Evolutionary conservation across 2,888 invertebrate genomes (phyloP), one percentile per base, ranked within the genome.

Genomic region (Serripes groenlandicus): DNA sequence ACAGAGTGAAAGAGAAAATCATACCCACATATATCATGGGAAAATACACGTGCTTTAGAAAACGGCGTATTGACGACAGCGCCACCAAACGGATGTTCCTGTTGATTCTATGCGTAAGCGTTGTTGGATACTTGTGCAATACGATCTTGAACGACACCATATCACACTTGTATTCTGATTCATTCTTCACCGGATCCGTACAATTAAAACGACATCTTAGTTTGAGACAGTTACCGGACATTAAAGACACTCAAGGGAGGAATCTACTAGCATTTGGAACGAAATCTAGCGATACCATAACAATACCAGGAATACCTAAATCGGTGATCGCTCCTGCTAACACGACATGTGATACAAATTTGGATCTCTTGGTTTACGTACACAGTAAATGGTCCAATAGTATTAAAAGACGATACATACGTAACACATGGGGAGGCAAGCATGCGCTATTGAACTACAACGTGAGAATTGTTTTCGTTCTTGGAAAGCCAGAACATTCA

Each of bases 341-440:
- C 23, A 42, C 35, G 28, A 42, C 56, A 37, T 85, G 85, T 64
- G 69, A 52, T 15, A 74, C 64, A 2, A 49, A 64, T 3, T 60
- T 88, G 2, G 85, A 88, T 66, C 71, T 90, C 5, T 70, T 90
- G 11, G 81, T 89, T 18, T 91, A 90, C 71, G 78, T 89, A 23
- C 89, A 90, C n/a, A 90, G 89, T 78, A 72, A 71, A 0, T 85
- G 86, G 81, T 75, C 64, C 32, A 86, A 90, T 73, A 79, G 83
- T 32, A 74, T 77, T 56, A 79, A 76, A 15, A 73, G 90, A 11
- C 66, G 83, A 30, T 62, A 77, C 4, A 62, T 91, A n/a, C 72
- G 90, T 26, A 85, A 87, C 56, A 89, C 88, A 1, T 91, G 90
- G 90, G 88, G 84, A 1, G 86, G 83, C 28, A 71, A 34, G 21